These are phyloP conservation scores for Vanessa atalanta DNA, from an alignment of 1,140 invertebrate genomes.

Conservation along the genomic window DNA sequence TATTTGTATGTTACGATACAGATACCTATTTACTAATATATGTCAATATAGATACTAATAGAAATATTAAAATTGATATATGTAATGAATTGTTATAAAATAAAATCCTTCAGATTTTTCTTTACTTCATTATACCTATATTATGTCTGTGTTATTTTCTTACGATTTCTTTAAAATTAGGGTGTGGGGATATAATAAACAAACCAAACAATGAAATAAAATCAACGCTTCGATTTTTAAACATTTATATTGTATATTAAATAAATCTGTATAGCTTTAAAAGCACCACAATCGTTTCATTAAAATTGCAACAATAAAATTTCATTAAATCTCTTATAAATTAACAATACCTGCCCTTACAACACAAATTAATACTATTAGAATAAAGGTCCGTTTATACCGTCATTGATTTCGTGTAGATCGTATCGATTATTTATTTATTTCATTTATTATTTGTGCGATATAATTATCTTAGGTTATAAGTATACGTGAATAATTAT, in stretches of 20 bases:
- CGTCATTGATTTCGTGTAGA: neutral
- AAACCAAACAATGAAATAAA: constrained; percentile 14
- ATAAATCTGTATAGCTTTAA: constrained; percentile 57
- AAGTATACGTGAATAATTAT: neutral
- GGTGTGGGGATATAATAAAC: neutral
- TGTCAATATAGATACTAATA: no score
- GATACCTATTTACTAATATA: no score
- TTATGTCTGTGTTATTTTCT: no score
- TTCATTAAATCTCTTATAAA: constrained; percentile 57
- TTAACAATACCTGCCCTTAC: constrained; percentile 47
- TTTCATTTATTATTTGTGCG: neutral
- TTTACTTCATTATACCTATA: no score
- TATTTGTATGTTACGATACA: no score
- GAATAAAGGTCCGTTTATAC: neutral
- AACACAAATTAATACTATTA: constrained; percentile 29
- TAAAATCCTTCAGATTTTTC: no score
- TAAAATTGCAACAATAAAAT: constrained; percentile 57
- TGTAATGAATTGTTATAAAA: no score
- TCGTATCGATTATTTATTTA: neutral
- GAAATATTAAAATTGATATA: no score
- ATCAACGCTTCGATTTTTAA: constrained; percentile 26
- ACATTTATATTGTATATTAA: constrained; percentile 55
- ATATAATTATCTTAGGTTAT: neutral
- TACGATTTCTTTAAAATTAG: neutral
- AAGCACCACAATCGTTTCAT: constrained; percentile 57